Percentiles rank a stretch among this genome's conserved stretches.
Evolutionary conservation across 92 coral and sea anemone genomes (phyloP).

Genomic region (Parazoanthus swiftii): DNA sequence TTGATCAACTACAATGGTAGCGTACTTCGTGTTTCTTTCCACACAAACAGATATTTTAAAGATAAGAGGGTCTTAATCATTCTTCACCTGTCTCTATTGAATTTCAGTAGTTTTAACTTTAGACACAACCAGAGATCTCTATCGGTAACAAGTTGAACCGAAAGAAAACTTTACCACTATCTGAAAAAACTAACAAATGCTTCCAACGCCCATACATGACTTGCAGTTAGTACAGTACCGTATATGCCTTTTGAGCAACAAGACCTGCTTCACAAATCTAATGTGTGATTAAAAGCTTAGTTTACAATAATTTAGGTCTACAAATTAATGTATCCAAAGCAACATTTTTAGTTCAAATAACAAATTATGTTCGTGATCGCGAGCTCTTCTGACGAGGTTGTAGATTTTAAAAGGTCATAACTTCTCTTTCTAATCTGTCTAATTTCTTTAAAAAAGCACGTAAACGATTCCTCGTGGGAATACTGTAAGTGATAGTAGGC

Average conservation of each 20-base stretch:
- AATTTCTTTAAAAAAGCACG: neutral
- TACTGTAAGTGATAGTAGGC: conserved; percentile 6
- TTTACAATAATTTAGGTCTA: neutral
- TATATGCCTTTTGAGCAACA: too few species aligned
- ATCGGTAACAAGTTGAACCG: neutral
- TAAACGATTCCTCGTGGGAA: conserved; percentile 28
- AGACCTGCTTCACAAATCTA: neutral
- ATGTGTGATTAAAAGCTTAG: neutral
- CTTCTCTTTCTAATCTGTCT: conserved; percentile 27
- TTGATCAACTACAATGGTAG: too few species aligned
- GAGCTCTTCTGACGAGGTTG: neutral
- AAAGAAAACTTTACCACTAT: neutral
- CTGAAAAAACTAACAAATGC: neutral
- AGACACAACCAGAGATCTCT: conserved; percentile 34
- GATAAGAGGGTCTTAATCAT: conserved; percentile 18
- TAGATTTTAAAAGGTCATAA: conserved; percentile 12
- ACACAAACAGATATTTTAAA: neutral
- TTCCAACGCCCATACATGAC: neutral
- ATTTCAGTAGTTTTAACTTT: conserved; percentile 28
- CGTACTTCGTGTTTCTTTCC: too few species aligned
- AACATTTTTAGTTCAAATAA: neutral
- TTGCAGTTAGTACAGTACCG: too few species aligned
- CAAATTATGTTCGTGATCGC: conserved; percentile 7
- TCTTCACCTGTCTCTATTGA: conserved; percentile 14
- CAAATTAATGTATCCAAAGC: too few species aligned